Conservation (phyloP, 2,888 invertebrate species). For the Byasa hedistus region DNA sequence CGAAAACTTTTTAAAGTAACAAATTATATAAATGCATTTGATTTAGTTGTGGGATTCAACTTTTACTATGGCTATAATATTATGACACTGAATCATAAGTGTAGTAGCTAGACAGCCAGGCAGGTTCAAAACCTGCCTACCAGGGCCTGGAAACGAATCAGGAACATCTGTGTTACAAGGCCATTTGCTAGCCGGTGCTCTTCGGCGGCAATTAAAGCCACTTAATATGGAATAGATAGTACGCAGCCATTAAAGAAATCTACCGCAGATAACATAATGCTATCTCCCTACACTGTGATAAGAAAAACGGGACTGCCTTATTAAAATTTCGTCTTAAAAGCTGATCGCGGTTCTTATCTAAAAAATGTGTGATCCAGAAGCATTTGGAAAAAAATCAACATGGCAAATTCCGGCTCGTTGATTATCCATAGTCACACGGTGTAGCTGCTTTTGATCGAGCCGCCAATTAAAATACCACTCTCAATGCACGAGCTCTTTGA, state of each 20-base stretch:
- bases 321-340: not conserved
- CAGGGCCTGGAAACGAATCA: too few relatives aligned
- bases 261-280: not conserved
- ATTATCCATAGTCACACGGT: constrained; percentile 38
- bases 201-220: too few relatives aligned
- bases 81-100: too few relatives aligned
- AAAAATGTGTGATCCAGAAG: constrained; percentile 18
- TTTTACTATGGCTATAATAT: too few relatives aligned
- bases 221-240: too few relatives aligned
- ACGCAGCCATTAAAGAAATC: not conserved
- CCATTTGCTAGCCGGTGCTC: too few relatives aligned
- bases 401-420: constrained; percentile 38
- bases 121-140: too few relatives aligned
- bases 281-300: not conserved
- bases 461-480: constrained; percentile 53
- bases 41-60: too few relatives aligned
- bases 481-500: constrained; percentile 22
- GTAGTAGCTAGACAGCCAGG: too few relatives aligned
- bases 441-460: constrained; percentile 44
- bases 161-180: too few relatives aligned
- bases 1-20: too few relatives aligned
- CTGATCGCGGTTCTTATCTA: not conserved
- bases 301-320: not conserved
- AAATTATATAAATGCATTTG: too few relatives aligned
- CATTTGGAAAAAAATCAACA: constrained; percentile 22